These are phyloP conservation scores for Lagopus leucura DNA, from an alignment of 2,113 vertebrate species.

Conservation along the genomic window DNA sequence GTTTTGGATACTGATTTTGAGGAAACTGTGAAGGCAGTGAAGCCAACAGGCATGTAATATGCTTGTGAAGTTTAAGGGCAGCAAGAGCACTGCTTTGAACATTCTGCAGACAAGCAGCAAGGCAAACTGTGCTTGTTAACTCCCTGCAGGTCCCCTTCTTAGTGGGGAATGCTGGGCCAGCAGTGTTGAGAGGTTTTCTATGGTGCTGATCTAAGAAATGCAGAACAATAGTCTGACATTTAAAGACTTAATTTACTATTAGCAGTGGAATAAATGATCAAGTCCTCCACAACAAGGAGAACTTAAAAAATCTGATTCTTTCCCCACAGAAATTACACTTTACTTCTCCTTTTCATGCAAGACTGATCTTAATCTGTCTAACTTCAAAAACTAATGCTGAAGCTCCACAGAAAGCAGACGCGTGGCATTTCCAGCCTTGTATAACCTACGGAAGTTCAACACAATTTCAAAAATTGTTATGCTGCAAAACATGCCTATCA, in stretches of 20 bases:
- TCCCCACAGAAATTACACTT: neutral
- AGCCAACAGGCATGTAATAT: neutral
- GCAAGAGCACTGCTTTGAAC: neutral
- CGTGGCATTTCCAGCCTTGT: constrained; percentile 31
- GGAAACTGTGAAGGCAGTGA: neutral
- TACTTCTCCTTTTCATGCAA: neutral
- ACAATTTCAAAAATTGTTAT: neutral
- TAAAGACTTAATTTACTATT: constrained; percentile 35
- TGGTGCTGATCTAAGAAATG: neutral
- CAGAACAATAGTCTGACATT: constrained; percentile 1
- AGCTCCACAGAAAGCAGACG: neutral
- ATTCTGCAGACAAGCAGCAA: neutral
- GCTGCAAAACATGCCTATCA: constrained; percentile 29
- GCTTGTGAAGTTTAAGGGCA: neutral
- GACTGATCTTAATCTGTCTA: neutral
- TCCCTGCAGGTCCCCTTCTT: neutral
- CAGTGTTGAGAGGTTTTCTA: neutral
- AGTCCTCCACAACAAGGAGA: neutral
- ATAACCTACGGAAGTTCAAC: neutral
- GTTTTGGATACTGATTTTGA: neutral
- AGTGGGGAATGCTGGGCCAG: neutral
- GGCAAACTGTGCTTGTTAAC: neutral
- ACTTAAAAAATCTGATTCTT: neutral
- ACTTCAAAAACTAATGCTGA: neutral
- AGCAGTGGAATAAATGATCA: neutral